A percentile compares a stretch with the other conserved stretches of the same genome.
These are phyloP conservation scores for Acronicta aceris DNA, from an alignment of 2,888 invertebrate species.

Conservation along the genomic window DNA sequence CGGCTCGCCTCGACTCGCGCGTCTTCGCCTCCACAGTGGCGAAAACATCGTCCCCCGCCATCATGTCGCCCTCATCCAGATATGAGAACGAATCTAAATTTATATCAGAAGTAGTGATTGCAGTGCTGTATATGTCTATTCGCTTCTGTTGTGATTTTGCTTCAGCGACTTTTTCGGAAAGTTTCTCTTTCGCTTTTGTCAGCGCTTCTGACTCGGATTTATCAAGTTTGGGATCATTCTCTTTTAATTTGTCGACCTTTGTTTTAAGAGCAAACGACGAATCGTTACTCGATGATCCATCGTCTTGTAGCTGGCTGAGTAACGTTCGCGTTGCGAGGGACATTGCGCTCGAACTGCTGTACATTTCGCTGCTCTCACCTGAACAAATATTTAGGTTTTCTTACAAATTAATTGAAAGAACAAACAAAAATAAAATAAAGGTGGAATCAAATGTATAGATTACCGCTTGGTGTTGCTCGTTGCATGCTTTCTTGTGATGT, in stretches of 20 bases:
- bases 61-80: conserved; percentile 81
- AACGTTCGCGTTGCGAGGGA: conserved; percentile 83
- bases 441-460: conserved; percentile 59
- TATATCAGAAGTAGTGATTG: conserved; percentile 86
- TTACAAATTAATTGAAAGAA: conserved; percentile 63
- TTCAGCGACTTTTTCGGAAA: conserved; percentile 82
- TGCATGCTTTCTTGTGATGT: conserved; percentile 73
- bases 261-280: conserved; percentile 83
- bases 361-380: conserved; percentile 83
- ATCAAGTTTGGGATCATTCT: conserved; percentile 70
- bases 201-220: conserved; percentile 79
- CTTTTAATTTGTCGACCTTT: conserved; percentile 70
- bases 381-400: conserved; percentile 67
- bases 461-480: conserved; percentile 78
- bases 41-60: conserved; percentile 84
- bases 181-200: conserved; percentile 81
- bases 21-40: conserved; percentile 66
- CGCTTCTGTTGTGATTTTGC: conserved; percentile 80
- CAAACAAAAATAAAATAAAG: conserved; percentile 59
- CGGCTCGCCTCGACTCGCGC: conserved; percentile 66
- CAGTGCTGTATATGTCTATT: conserved; percentile 88
- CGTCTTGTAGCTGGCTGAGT: conserved; percentile 87
- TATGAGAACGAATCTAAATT: conserved; percentile 88
- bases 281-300: conserved; percentile 87
- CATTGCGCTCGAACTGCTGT: conserved; percentile 77